Base-by-base conservation (phyloP, 2,888 invertebrate species). In the Lamproptera curius region DNA sequence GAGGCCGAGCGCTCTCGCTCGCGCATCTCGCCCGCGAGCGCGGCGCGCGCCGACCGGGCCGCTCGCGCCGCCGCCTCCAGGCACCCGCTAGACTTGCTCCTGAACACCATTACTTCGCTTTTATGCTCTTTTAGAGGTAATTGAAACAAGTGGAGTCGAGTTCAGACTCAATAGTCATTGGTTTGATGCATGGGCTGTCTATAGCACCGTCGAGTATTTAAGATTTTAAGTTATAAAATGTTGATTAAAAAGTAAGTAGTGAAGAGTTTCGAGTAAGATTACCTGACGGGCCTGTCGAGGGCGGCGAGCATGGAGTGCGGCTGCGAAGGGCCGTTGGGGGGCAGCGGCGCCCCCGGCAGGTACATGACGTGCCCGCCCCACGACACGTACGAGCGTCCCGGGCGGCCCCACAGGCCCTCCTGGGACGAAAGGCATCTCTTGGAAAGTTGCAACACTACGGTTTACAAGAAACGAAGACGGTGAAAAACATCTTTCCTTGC, bases 311-410 rank as follows among this genome's bases (percentile, higher is more conserved):
- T 66, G 36, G 86, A 85, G 8, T 82, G 70, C 9, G 86, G 85
- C 61, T 85, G 85, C 16, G 79, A 74, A 0, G 71, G 61, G 14
- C 65, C 71, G 13, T 71, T 60, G 11, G n/a, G n/a, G 6, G 4
- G 9, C 73, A 83, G 80, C 0, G 80, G 77, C 2, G 76, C 73
- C 2, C 85, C 83, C 0, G 94, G 94, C 42, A 95, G 85, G 76
- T 96, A 96, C 92, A 96, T 95, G 16, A 95, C 91, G 70, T 94
- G 92, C 0, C 92, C 92, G 0, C 91, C 91, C 61, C 90, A 90
- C 1, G 91, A 90, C 50, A 92, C 70, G 68, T 91, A 92, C 1
- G 91, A 88, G 39, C 63, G 68, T 61, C 67, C 68, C 16, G 66
- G 67, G 28, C 76, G 64, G 20, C 20, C 20, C 82, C 83, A 83